Base-by-base conservation (phyloP, 2,888 invertebrate species). In the Perizoma affinitatum region DNA sequence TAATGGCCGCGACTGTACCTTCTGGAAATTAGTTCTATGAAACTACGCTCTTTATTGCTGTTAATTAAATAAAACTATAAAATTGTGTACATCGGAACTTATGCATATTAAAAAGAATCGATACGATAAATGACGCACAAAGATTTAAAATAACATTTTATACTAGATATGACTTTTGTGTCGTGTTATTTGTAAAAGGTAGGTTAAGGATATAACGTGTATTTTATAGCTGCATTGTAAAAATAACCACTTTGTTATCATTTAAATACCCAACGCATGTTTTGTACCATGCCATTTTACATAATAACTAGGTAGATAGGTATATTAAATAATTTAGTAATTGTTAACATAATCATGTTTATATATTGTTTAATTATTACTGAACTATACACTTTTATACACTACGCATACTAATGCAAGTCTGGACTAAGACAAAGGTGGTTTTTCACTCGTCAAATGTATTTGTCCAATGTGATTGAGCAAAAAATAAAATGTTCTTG, bases 151-250 rank as follows among this genome's bases (percentile, higher is more conserved):
- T 71, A 61, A 67, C 35, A 67, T 55, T 40, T 42, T 54, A 43
- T 58, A 51, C 1, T n/a, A n/a, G n/a, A n/a, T 47, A 45, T 22
- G 47, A 48, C 8, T 49, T 50, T 48, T 61, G 64, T 58, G 44
- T 58, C 54, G 47, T 61, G 49, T 54, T 41, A 49, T 43, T 61
- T 54, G 50, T 6, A 38, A 6, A 38, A 22, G 22, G 22, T 22
- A 22, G 22, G 22, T 58, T 68, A 63, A 64, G 22, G 58, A 62
- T 63, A 61, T 47, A 64, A 58, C 60, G 63, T 56, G 42, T 60
- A 58, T 65, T 59, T 58, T 64, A 61, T 67, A 65, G 47, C 54
- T 63, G 67, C 66, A 66, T 59, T 65, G 47, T 67, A 57, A 53
- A 49, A 43, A 42, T 52, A 47, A 10, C 8, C 5, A 10, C 6